Percentiles rank a stretch among this genome's conserved stretches.
Conservation (phyloP, 2,797 vertebrate genomes). For the Denticeps clupeoides region DNA sequence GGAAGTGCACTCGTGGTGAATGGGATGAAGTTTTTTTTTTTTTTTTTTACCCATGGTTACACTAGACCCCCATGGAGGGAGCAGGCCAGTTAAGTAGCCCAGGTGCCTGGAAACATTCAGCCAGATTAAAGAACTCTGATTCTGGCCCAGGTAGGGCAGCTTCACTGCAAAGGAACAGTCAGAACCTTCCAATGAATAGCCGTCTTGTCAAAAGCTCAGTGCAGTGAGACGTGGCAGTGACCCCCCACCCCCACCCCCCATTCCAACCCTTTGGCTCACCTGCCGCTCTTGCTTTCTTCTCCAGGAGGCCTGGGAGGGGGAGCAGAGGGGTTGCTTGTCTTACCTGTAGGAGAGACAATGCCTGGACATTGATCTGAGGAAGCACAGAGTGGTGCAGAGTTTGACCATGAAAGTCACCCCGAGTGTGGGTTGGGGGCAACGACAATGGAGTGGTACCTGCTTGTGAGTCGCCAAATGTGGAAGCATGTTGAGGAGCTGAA, state of each 20-base stretch:
- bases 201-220: constrained; percentile 54
- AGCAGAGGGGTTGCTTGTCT: constrained; percentile 41
- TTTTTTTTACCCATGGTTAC: constrained; percentile 47
- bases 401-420: too few relatives aligned
- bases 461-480: too few relatives aligned
- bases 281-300: constrained; percentile 7
- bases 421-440: too few relatives aligned
- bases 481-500: constrained; percentile 8
- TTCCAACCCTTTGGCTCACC: constrained; percentile 5
- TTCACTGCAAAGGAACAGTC: constrained; percentile 14
- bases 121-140: constrained; percentile 47
- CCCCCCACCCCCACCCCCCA: constrained; percentile 11
- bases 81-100: constrained; percentile 41
- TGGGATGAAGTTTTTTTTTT: constrained; percentile 49
- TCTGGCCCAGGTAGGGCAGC: constrained; percentile 38
- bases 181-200: constrained; percentile 56
- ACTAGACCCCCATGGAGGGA: constrained; percentile 37
- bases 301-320: constrained; percentile 34
- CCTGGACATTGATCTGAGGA: constrained; percentile 34
- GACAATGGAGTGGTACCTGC: too few relatives aligned
- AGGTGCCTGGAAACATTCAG: constrained; percentile 47
- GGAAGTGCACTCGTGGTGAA: constrained; percentile 48
- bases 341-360: constrained; percentile 33
- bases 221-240: constrained; percentile 40
- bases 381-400: too few relatives aligned